Conservation (phyloP, 2,797 vertebrate species). For the Spizella passerina region DNA sequence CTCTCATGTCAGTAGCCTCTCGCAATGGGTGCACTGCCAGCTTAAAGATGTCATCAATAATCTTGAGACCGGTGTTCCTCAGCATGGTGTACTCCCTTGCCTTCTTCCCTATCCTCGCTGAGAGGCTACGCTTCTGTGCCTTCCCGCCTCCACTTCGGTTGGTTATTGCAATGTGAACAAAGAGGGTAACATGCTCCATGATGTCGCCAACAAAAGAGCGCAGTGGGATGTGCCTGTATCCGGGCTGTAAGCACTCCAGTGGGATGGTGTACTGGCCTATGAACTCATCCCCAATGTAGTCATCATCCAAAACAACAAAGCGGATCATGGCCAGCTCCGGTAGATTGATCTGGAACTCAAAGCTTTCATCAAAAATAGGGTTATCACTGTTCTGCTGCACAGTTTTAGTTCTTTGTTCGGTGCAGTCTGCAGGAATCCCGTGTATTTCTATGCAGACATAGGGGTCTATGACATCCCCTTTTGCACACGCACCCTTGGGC, state of each 20-base stretch:
- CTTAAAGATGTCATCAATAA: slow-evolving; percentile 93
- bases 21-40: slow-evolving; percentile 82
- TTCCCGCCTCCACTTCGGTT: slow-evolving; percentile 91
- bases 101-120: slow-evolving; percentile 87
- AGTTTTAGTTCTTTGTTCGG: slow-evolving; percentile 95
- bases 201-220: slow-evolving; percentile 88
- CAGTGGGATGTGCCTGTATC: slow-evolving; percentile 93
- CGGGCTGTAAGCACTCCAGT: slow-evolving; percentile 93
- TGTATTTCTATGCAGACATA: slow-evolving; percentile 97
- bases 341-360: slow-evolving; percentile 96
- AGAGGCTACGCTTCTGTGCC: slow-evolving; percentile 90
- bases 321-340: slow-evolving; percentile 94
- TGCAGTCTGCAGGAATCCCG: slow-evolving; percentile 93
- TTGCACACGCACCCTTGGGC: slow-evolving; percentile 94
- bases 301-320: slow-evolving; percentile 95
- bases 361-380: slow-evolving; percentile 96
- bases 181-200: slow-evolving; percentile 90
- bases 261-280: slow-evolving; percentile 95
- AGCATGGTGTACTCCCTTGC: slow-evolving; percentile 91
- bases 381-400: slow-evolving; percentile 95
- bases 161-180: slow-evolving; percentile 93
- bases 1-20: slow-evolving; percentile 92
- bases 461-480: slow-evolving; percentile 96
- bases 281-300: slow-evolving; percentile 98
- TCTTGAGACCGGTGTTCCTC: slow-evolving; percentile 88